phyloP scores from a whole-genome alignment of 2,797 vertebrate genomes.

The Austrolebias charrua region DNA sequence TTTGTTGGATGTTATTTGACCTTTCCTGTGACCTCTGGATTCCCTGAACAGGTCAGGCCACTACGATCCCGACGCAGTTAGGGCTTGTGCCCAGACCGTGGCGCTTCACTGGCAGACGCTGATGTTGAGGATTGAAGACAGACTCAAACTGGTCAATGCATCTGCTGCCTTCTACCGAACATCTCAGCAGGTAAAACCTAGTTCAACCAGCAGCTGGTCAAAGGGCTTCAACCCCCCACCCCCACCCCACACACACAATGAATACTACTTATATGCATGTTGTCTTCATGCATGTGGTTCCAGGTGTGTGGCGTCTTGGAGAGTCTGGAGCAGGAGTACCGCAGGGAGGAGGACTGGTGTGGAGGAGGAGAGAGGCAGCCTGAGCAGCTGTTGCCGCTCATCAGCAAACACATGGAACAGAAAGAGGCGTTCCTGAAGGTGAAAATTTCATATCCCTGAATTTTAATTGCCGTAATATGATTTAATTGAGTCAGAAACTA shows the following conservation, averaged over 20 bases:
- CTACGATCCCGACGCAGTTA: slow-evolving; percentile 92
- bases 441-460: background rate
- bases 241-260: no score
- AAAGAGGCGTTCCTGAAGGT: slow-evolving; percentile 98
- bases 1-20: background rate
- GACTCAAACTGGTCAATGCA: slow-evolving; percentile 95
- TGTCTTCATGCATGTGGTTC: background rate
- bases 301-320: slow-evolving; percentile 90
- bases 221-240: no score
- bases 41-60: slow-evolving; percentile 84
- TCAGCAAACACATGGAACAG: slow-evolving; percentile 98
- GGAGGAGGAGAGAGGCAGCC: slow-evolving; percentile 81
- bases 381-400: slow-evolving; percentile 86
- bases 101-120: slow-evolving; percentile 97
- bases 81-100: slow-evolving; percentile 94
- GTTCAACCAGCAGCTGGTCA: background rate
- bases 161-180: slow-evolving; percentile 98
- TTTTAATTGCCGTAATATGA: no score
- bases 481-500: no score
- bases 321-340: slow-evolving; percentile 87
- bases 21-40: background rate
- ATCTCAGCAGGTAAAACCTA: slow-evolving; percentile 89
- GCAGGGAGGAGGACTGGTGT: slow-evolving; percentile 97
- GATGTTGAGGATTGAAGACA: slow-evolving; percentile 97
- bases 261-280: background rate